Percentiles rank a stretch among this genome's conserved stretches.
phyloP scores from a whole-genome alignment of 2,113 vertebrate species.

The Panthera uncia region DNA sequence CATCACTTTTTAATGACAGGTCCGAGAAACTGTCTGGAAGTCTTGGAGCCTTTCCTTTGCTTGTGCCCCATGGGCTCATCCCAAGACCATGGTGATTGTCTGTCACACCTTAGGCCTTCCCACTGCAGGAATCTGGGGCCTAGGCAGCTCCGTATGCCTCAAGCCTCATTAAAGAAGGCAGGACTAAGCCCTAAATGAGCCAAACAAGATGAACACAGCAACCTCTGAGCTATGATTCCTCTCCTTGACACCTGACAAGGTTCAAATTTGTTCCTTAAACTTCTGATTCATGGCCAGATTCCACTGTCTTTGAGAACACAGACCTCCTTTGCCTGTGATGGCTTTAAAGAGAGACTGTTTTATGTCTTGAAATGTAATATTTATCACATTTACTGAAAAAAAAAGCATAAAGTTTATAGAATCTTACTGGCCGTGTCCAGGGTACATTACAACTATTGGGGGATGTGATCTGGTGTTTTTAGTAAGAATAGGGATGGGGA shows the following conservation, averaged over 20 bases:
- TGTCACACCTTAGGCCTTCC: not conserved
- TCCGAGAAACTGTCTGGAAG: constrained; percentile 39
- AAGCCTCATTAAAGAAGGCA: not conserved
- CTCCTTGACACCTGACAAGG: not conserved
- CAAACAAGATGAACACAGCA: not conserved
- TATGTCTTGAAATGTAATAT: constrained; percentile 35
- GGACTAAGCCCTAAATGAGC: not conserved
- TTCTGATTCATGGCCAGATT: not conserved
- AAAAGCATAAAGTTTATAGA: constrained; percentile 48
- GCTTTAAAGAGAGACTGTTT: constrained; percentile 60
- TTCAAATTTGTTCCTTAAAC: constrained; percentile 31
- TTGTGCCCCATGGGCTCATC: not conserved
- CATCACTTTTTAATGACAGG: constrained; percentile 38
- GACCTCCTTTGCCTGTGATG: not conserved
- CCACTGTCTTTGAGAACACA: not conserved
- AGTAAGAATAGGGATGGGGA: not conserved
- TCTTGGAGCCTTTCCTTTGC: not conserved
- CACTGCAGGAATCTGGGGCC: not conserved
- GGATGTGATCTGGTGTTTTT: not conserved
- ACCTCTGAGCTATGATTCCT: not conserved
- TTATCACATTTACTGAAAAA: constrained; percentile 30
- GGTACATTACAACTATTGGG: not conserved
- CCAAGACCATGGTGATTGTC: not conserved
- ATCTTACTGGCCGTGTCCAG: not conserved
- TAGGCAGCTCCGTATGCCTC: not conserved